These are phyloP conservation scores for Hyaena hyaena DNA, from an alignment of 2,113 vertebrate genomes.

Conservation along the genomic window DNA sequence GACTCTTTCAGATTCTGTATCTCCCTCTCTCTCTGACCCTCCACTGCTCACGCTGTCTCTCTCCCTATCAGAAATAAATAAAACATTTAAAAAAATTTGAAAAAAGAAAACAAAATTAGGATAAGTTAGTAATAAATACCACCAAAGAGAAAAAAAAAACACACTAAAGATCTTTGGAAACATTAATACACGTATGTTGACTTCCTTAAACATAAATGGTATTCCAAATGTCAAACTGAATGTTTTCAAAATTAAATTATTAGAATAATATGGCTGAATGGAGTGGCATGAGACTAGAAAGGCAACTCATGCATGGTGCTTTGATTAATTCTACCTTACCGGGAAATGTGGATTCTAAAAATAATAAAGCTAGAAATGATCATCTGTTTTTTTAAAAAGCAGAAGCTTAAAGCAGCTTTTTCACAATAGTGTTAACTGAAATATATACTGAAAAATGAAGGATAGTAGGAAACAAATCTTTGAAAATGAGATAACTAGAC, in stretches of 20 bases:
- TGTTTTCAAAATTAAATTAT: slow-evolving; percentile 33
- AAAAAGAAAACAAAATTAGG: not conserved
- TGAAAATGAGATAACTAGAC: slow-evolving; percentile 16
- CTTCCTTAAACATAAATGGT: slow-evolving; percentile 18
- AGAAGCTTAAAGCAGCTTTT: not conserved
- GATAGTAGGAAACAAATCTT: not conserved
- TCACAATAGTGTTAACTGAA: not conserved
- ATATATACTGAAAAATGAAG: not conserved
- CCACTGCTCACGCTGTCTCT: too few relatives aligned
- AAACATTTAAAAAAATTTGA: too few relatives aligned
- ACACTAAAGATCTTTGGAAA: not conserved
- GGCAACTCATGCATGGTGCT: not conserved
- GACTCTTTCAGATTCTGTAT: too few relatives aligned
- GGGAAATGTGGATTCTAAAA: not conserved
- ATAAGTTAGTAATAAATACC: slow-evolving; percentile 34
- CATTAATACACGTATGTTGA: not conserved
- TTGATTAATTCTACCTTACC: slow-evolving; percentile 15
- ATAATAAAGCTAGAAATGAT: not conserved
- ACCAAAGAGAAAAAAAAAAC: not conserved
- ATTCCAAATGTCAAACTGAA: slow-evolving; percentile 37
- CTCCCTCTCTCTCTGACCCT: too few relatives aligned
- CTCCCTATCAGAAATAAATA: too few relatives aligned
- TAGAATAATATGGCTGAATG: not conserved
- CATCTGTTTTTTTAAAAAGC: not conserved
- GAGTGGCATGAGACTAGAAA: not conserved